Evolutionary conservation across 1,140 invertebrate genomes (phyloP), one percentile per base, ranked within the genome.

Genomic region (Acromyrmex heyeri): DNA sequence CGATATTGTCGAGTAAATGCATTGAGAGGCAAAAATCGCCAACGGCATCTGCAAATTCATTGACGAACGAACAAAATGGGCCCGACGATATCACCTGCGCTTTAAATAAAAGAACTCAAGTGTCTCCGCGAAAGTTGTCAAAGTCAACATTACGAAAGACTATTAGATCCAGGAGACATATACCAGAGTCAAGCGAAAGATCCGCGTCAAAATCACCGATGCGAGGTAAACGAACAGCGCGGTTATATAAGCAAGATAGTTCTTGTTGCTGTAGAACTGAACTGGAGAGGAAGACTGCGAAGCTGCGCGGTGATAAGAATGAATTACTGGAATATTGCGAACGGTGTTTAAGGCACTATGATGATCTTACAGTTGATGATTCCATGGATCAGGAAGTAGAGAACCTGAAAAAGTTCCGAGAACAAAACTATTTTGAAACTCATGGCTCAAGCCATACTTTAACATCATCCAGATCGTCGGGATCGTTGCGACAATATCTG

Each of bases 381-480:
- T 75, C 55, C n/a, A 34, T 76, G 0, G 86, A 87, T 0, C 59
- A 86, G 7, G 73, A 90, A 62, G 44, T 93, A 0, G 65, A 69
- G 12, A 86, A 92, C 7, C 18, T 94, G 18, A 88, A 72, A 6
- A 92, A 90, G 85, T 95, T 93, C 82, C 93, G 94, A 1, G 89
- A 93, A 10, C 86, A 93, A 50, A 94, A 95, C 86, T 95, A 94
- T 30, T 95, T 93, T 30, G 94, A 95, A 6, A 95, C 94, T 0
- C 94, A 95, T 69, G 94, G 94, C 38, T 94, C 93, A 0, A 86
- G 53, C 18, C 67, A 86, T 0, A 92, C 92, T 7, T 78, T 93
- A 4, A 53, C 24, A 6, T 92, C 91, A 1, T 92, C 89, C 3
- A 83, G 79, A 38, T 93, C 90, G 4, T 90, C 90, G 1, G 91